Conservation (phyloP, 2,888 invertebrate species). For the Limnephilus auricula region DNA sequence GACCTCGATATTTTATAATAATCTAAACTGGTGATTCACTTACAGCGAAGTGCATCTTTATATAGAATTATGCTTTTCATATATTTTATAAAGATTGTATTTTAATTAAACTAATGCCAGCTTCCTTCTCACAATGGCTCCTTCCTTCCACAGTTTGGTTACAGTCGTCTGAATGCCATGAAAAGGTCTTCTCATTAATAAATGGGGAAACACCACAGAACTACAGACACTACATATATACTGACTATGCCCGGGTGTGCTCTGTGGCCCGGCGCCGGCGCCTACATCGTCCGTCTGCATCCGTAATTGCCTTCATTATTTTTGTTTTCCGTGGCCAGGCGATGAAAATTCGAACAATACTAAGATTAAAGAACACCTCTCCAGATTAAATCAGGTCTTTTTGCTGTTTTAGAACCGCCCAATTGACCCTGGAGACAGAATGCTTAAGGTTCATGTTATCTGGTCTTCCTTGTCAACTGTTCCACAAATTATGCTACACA, state of each 20-base stretch:
- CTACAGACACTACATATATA: no score
- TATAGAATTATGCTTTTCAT: no score
- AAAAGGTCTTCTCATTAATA: constrained; percentile 2
- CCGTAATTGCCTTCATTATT: not conserved
- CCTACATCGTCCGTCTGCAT: not conserved
- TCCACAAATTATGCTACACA: no score
- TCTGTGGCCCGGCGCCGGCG: not conserved
- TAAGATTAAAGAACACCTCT: not conserved
- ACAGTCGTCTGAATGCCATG: not conserved
- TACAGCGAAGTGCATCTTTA: no score
- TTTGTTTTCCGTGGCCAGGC: not conserved
- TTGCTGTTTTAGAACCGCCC: not conserved
- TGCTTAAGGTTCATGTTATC: not conserved
- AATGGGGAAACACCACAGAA: not conserved
- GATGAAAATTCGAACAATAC: not conserved
- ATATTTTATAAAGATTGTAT: not conserved
- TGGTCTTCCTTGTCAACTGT: no score
- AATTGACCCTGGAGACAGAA: not conserved
- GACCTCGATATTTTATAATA: no score
- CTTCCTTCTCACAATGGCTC: not conserved
- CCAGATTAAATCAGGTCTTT: not conserved
- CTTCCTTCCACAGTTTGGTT: not conserved
- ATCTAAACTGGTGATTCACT: no score
- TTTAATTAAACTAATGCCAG: not conserved
- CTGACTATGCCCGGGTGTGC: not conserved